These are phyloP conservation scores for Gila orcuttii DNA, from an alignment of 2,113 vertebrate species.

Conservation along the genomic window DNA sequence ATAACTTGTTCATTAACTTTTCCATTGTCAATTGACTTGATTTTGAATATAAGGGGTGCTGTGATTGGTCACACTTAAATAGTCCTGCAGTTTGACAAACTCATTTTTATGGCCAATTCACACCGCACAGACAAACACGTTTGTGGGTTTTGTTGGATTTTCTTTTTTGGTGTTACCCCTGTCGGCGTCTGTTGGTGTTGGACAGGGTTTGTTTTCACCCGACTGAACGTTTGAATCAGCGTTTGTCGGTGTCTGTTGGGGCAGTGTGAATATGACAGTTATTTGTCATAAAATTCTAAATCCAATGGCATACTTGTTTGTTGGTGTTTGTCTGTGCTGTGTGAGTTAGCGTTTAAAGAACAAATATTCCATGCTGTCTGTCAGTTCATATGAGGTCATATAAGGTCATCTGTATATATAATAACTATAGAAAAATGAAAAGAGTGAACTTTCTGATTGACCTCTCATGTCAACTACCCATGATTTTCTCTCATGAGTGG, in stretches of 20 bases:
- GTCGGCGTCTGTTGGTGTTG: too few species aligned
- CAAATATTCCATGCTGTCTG: not conserved
- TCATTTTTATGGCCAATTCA: not conserved
- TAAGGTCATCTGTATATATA: not conserved
- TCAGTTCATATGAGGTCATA: not conserved
- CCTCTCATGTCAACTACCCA: not conserved
- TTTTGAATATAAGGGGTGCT: not conserved
- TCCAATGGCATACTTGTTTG: too few species aligned
- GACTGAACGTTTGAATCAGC: too few species aligned
- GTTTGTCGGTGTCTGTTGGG: too few species aligned
- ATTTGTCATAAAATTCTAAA: too few species aligned
- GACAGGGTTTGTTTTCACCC: too few species aligned
- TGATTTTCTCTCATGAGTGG: not conserved
- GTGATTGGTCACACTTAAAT: not conserved
- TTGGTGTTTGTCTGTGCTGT: too few species aligned
- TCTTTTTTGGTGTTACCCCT: too few species aligned
- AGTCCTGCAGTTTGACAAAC: not conserved
- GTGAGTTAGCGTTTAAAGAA: not conserved
- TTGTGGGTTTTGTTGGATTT: too few species aligned
- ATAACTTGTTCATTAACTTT: not conserved
- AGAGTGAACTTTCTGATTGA: not conserved
- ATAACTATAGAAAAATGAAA: not conserved
- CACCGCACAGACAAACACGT: too few species aligned
- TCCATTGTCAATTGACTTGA: not conserved
- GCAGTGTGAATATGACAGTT: too few species aligned